A percentile compares a stretch with the other conserved stretches of the same genome.
Conservation (phyloP, 2,888 invertebrate genomes). For the Pristionchus japonicus region DNA sequence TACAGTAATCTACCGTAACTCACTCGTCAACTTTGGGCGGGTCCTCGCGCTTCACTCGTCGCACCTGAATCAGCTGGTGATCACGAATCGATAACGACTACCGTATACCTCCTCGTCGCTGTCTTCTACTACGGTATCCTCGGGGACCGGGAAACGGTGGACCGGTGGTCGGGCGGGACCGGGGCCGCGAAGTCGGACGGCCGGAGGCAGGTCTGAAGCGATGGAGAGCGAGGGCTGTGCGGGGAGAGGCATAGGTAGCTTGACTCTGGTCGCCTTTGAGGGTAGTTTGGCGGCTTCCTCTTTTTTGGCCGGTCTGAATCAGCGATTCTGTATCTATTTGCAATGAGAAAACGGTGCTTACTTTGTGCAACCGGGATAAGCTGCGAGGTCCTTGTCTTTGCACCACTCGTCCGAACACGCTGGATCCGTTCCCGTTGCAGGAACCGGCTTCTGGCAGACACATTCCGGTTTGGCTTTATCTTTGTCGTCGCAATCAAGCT, state of each 20-base stretch:
- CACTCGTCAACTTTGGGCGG: neutral
- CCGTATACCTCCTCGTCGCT: neutral
- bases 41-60: neutral
- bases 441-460: neutral
- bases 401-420: too few species aligned
- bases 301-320: neutral
- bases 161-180: neutral
- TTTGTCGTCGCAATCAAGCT: neutral
- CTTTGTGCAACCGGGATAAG: too few species aligned
- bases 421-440: neutral
- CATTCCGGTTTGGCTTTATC: neutral
- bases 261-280: neutral
- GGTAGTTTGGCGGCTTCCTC: neutral
- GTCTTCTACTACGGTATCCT: neutral
- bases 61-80: neutral
- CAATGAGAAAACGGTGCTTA: neutral
- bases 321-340: neutral
- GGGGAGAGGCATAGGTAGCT: neutral
- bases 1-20: neutral
- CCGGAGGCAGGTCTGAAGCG: neutral
- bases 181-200: slow-evolving; percentile 8
- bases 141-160: neutral
- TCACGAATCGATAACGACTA: neutral
- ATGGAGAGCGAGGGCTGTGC: neutral
- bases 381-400: neutral